Percentiles rank a stretch among this genome's conserved stretches.
These are phyloP conservation scores for Ichneumon xanthorius DNA, from an alignment of 2,888 invertebrate genomes.

Conservation along the genomic window DNA sequence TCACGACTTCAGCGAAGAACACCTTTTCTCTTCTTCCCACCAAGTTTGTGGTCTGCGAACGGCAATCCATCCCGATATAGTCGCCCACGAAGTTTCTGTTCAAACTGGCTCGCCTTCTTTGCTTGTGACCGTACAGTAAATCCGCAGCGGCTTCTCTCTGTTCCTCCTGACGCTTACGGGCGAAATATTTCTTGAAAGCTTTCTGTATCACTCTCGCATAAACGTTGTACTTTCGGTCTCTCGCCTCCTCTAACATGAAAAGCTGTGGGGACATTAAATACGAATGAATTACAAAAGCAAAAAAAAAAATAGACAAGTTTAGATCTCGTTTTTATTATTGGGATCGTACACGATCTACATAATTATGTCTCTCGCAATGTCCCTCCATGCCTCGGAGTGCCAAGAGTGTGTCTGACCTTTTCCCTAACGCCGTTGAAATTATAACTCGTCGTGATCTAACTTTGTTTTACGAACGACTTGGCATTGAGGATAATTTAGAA, in stretches of 20 bases:
- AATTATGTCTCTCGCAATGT: slow-evolving; percentile 1
- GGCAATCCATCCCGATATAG: slow-evolving; percentile 89
- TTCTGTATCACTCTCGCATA: slow-evolving; percentile 89
- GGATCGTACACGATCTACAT: not conserved
- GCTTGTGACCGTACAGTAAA: slow-evolving; percentile 87
- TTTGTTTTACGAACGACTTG: slow-evolving; percentile 31
- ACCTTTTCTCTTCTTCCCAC: slow-evolving; percentile 88
- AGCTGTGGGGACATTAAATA: slow-evolving; percentile 84
- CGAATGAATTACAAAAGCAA: slow-evolving; percentile 10
- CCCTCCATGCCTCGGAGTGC: not conserved
- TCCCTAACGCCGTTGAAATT: slow-evolving; percentile 14
- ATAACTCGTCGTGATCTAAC: slow-evolving; percentile 9
- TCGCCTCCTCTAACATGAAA: slow-evolving; percentile 89
- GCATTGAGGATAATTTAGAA: slow-evolving; percentile 52
- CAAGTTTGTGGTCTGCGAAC: slow-evolving; percentile 86
- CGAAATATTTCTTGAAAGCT: slow-evolving; percentile 88
- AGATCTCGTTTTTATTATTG: not conserved
- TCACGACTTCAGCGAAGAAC: slow-evolving; percentile 88
- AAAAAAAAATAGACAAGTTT: not conserved
- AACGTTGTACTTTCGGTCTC: slow-evolving; percentile 89
- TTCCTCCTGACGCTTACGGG: slow-evolving; percentile 86
- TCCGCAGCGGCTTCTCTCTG: slow-evolving; percentile 87
- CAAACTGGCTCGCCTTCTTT: slow-evolving; percentile 87
- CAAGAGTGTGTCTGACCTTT: slow-evolving; percentile 25
- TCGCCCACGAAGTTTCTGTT: slow-evolving; percentile 90